Percentiles rank a stretch among this genome's conserved stretches.
Evolutionary conservation across 2,113 vertebrate species (phyloP).

Genomic region (zebrafish (Danio rerio)): GRCz12tu NC_133193.1:32106501-32107000

Average conservation of each 20-base stretch:
- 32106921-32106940: background rate
- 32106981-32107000: too few relatives aligned
- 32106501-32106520: too few relatives aligned
- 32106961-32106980: background rate
- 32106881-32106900: background rate
- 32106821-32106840: slow-evolving; percentile 73
- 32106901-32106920: background rate
- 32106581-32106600: too few relatives aligned
- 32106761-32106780: slow-evolving; percentile 88
- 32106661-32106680: too few relatives aligned
- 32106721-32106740: slow-evolving; percentile 41
- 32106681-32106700: too few relatives aligned
- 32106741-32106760: slow-evolving; percentile 71
- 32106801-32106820: slow-evolving; percentile 84
- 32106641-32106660: too few relatives aligned
- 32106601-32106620: too few relatives aligned
- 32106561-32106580: too few relatives aligned
- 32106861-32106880: slow-evolving; percentile 40
- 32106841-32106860: slow-evolving; percentile 61
- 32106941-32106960: background rate
- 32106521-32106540: too few relatives aligned
- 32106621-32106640: too few relatives aligned
- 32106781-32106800: slow-evolving; percentile 81
- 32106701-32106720: too few relatives aligned
- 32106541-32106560: too few relatives aligned